Evolutionary conservation across 2,797 vertebrate species (phyloP).

Genomic region (Chromis chromis): DNA sequence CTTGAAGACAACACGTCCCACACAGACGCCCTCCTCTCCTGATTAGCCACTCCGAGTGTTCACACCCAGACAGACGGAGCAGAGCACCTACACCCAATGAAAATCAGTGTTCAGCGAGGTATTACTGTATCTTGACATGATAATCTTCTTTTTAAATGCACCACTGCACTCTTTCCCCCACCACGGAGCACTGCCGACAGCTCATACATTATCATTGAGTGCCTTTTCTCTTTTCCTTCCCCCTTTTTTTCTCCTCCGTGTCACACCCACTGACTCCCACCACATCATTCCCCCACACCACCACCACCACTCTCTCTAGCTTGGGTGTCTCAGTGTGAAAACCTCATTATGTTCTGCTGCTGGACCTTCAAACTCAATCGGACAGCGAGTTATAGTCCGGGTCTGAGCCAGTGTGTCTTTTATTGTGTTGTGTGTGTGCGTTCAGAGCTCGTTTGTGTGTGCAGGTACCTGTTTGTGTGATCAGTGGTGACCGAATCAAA

Average conservation of each 20-base stretch:
- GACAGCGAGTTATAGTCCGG: conserved; percentile 69
- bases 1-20: conserved; percentile 1
- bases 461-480: conserved; percentile 9
- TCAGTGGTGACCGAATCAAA: conserved; percentile 52
- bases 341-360: conserved; percentile 80
- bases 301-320: conserved; percentile 46
- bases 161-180: conserved; percentile 66
- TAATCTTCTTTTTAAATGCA: conserved; percentile 87
- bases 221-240: conserved; percentile 72
- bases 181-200: conserved; percentile 69
- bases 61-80: conserved; percentile 45
- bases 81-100: conserved; percentile 46
- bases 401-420: conserved; percentile 41
- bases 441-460: conserved; percentile 3
- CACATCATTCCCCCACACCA: background rate
- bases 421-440: conserved; percentile 33
- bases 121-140: conserved; percentile 85
- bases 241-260: conserved; percentile 34
- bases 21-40: conserved; percentile 17
- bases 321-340: conserved; percentile 75
- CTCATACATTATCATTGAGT: conserved; percentile 83
- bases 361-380: conserved; percentile 77
- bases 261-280: conserved; percentile 55
- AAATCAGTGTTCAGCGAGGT: conserved; percentile 73
- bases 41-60: conserved; percentile 52